These are phyloP conservation scores for Meriones psammophilus DNA, from an alignment of 2,797 vertebrate species.

Conservation along the genomic window DNA sequence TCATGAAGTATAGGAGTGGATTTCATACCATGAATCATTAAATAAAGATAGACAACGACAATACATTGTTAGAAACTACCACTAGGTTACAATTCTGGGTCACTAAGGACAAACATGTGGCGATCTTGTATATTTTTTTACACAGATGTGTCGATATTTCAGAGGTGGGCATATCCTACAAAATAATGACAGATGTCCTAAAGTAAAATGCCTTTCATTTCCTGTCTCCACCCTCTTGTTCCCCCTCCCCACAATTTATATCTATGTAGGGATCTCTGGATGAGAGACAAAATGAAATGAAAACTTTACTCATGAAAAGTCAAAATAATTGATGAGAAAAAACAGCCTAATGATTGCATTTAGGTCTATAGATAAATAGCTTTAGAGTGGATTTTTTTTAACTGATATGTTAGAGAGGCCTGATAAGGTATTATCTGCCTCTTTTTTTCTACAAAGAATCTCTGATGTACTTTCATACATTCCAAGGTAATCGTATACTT, in stretches of 20 bases:
- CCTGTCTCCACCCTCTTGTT: not conserved
- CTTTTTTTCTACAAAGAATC: not conserved
- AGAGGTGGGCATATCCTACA: not conserved
- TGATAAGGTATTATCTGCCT: not conserved
- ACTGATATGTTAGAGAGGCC: not conserved
- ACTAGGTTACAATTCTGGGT: slow-evolving; percentile 41
- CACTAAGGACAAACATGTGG: not conserved
- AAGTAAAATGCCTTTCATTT: slow-evolving; percentile 66
- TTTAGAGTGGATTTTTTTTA: slow-evolving; percentile 23
- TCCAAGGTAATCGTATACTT: slow-evolving; percentile 9
- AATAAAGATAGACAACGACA: slow-evolving; percentile 26
- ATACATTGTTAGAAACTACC: not conserved
- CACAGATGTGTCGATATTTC: not conserved
- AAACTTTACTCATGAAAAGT: not conserved
- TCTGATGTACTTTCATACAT: not conserved
- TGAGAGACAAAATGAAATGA: slow-evolving; percentile 50
- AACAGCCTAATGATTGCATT: slow-evolving; percentile 7
- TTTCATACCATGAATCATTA: slow-evolving; percentile 37
- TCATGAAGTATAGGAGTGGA: slow-evolving; percentile 23
- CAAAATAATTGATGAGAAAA: slow-evolving; percentile 41
- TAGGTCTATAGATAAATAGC: not conserved
- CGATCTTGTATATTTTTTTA: not conserved
- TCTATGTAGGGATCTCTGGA: slow-evolving; percentile 37
- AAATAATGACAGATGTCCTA: slow-evolving; percentile 31
- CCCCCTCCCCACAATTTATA: slow-evolving; percentile 26